phyloP scores from a whole-genome alignment of 2,888 invertebrate species.

The Xestoiulus laeticollis region DNA sequence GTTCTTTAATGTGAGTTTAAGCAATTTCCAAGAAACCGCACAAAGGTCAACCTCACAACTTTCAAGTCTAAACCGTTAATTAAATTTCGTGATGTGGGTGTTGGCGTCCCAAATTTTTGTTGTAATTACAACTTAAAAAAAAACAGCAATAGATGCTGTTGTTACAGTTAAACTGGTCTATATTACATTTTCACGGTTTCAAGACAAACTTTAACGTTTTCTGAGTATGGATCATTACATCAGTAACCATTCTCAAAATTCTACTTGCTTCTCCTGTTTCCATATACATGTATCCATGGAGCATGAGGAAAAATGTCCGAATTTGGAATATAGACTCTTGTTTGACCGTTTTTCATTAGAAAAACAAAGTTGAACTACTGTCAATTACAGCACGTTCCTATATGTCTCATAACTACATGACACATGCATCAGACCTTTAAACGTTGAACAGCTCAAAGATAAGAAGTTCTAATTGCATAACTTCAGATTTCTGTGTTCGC shows the following conservation, averaged over 20 bases:
- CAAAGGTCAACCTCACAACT: conserved; percentile 4
- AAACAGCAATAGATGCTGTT: not conserved
- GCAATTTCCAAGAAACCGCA: not conserved
- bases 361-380: too few species aligned
- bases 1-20: not conserved
- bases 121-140: not conserved
- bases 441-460: not conserved
- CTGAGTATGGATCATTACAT: too few species aligned
- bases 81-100: conserved; percentile 46
- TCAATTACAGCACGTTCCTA: too few species aligned
- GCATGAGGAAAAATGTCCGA: too few species aligned
- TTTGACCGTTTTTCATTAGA: too few species aligned
- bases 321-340: too few species aligned
- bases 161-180: not conserved
- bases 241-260: too few species aligned
- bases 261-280: too few species aligned
- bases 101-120: conserved; percentile 46
- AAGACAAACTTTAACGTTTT: not conserved
- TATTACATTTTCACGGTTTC: not conserved
- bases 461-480: not conserved
- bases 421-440: not conserved
- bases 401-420: too few species aligned
- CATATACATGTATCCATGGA: too few species aligned
- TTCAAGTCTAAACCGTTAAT: conserved; percentile 5
- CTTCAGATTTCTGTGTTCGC: not conserved